phyloP scores from a whole-genome alignment of 1,140 invertebrate genomes.

The Rhopalosiphum padi region DNA sequence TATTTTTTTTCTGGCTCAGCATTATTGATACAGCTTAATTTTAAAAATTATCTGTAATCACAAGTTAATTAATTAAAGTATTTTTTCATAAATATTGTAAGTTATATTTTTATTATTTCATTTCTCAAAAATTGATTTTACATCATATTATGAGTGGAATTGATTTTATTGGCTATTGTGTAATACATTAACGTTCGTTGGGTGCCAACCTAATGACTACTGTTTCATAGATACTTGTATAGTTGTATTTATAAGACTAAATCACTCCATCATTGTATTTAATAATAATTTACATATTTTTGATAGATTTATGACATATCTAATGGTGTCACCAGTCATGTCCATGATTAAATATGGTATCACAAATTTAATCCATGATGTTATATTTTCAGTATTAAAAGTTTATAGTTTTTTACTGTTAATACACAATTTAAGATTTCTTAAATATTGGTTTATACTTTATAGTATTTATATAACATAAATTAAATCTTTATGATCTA shows the following conservation, averaged over 20 bases:
- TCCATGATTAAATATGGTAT: not conserved
- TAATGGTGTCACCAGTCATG: too few relatives aligned
- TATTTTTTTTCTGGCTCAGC: conserved; percentile 38
- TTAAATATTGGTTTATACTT: too few relatives aligned
- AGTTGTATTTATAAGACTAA: too few relatives aligned
- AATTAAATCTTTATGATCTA: not conserved
- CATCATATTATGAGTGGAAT: not conserved
- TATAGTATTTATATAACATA: not conserved
- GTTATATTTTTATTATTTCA: not conserved
- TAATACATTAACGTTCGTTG: too few relatives aligned
- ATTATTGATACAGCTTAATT: conserved; percentile 21
- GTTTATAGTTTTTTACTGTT: too few relatives aligned
- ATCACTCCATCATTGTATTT: too few relatives aligned
- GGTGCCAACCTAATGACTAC: too few relatives aligned
- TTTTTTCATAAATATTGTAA: not conserved
- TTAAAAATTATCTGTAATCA: not conserved
- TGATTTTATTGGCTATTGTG: not conserved
- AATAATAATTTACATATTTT: too few relatives aligned
- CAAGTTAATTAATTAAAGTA: not conserved
- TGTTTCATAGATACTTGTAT: too few relatives aligned
- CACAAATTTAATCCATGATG: not conserved
- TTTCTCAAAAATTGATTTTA: not conserved
- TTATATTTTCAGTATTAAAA: not conserved
- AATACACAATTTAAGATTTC: too few relatives aligned
- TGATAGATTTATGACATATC: too few relatives aligned